A percentile compares a stretch with the other conserved stretches of the same genome.
Conservation (phyloP, 2,888 invertebrate species). For the Pyrochroa serraticornis region DNA sequence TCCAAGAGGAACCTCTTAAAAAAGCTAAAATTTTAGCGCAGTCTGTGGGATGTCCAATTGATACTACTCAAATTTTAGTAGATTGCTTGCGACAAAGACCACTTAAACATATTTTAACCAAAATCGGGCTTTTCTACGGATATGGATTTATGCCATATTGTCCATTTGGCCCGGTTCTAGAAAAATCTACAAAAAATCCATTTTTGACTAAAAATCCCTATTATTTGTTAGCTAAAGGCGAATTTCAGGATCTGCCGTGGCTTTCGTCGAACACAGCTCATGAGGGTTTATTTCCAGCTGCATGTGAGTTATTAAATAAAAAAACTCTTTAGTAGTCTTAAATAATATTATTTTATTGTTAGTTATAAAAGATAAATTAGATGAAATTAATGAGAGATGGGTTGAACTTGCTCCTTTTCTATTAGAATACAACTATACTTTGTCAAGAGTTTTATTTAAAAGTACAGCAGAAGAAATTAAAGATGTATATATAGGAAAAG, state of each 20-base stretch:
- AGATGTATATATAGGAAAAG: conserved; percentile 29
- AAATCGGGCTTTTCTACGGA: conserved; percentile 16
- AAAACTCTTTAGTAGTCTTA: too few species aligned
- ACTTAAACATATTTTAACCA: conserved; percentile 36
- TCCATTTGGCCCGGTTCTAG: conserved; percentile 46
- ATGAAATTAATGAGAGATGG: conserved; percentile 27
- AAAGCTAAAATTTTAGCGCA: conserved; percentile 42
- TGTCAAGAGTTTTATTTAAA: conserved; percentile 8
- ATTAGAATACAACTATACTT: conserved; percentile 33
- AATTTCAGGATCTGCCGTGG: conserved; percentile 48
- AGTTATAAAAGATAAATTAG: conserved; percentile 15
- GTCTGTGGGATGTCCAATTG: conserved; percentile 43
- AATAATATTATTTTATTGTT: too few species aligned
- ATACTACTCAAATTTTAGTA: conserved; percentile 37
- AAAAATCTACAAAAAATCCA: conserved; percentile 4
- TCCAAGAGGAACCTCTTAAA: conserved; percentile 37
- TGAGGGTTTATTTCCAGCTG: conserved; percentile 12
- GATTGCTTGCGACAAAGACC: conserved; percentile 46
- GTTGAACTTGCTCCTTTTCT: conserved; percentile 28
- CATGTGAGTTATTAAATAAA: conserved; percentile 9
- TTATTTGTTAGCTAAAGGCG: conserved; percentile 41
- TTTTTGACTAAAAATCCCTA: conserved; percentile 46
- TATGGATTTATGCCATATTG: conserved; percentile 35
- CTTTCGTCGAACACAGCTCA: conserved; percentile 48
- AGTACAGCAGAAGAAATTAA: conserved; percentile 27